phyloP scores from a whole-genome alignment of 2,113 vertebrate genomes.

The Dicerorhinus sumatrensis region DNA sequence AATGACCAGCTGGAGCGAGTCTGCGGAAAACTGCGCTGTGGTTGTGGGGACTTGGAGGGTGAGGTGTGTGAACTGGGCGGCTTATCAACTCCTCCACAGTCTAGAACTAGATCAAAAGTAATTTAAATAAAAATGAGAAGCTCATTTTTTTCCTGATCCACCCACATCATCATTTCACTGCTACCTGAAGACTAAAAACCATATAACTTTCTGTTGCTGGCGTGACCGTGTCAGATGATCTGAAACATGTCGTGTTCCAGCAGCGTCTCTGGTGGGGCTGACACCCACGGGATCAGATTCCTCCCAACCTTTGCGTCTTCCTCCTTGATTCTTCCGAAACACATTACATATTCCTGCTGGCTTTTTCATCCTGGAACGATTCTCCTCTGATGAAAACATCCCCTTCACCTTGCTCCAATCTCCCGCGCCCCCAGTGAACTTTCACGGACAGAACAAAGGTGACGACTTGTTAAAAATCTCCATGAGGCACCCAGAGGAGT shows the following conservation, averaged over 20 bases:
- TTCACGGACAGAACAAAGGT: slow-evolving; percentile 20
- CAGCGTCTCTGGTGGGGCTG: slow-evolving; percentile 35
- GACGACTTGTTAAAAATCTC: slow-evolving; percentile 56
- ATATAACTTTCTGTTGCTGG: slow-evolving; percentile 75
- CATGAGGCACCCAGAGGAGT: slow-evolving; percentile 63
- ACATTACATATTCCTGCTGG: slow-evolving; percentile 39
- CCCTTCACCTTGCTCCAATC: slow-evolving; percentile 50
- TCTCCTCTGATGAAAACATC: slow-evolving; percentile 49
- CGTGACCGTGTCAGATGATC: slow-evolving; percentile 49
- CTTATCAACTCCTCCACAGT: slow-evolving; percentile 49
- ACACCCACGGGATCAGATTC: slow-evolving; percentile 7
- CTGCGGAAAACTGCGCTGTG: not conserved
- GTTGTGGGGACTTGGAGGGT: not conserved
- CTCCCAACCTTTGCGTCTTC: slow-evolving; percentile 56
- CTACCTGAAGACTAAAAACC: slow-evolving; percentile 66
- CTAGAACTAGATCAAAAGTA: slow-evolving; percentile 71
- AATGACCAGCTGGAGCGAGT: not conserved
- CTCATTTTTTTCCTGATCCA: slow-evolving; percentile 59
- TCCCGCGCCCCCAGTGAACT: not conserved
- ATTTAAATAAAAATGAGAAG: slow-evolving; percentile 75
- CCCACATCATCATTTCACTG: slow-evolving; percentile 69
- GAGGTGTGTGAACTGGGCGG: not conserved
- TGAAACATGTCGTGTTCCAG: slow-evolving; percentile 46
- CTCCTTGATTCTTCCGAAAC: slow-evolving; percentile 66
- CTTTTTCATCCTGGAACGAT: slow-evolving; percentile 65